phyloP scores from a whole-genome alignment of 2,888 invertebrate genomes.

The Aspidapion aeneum region DNA sequence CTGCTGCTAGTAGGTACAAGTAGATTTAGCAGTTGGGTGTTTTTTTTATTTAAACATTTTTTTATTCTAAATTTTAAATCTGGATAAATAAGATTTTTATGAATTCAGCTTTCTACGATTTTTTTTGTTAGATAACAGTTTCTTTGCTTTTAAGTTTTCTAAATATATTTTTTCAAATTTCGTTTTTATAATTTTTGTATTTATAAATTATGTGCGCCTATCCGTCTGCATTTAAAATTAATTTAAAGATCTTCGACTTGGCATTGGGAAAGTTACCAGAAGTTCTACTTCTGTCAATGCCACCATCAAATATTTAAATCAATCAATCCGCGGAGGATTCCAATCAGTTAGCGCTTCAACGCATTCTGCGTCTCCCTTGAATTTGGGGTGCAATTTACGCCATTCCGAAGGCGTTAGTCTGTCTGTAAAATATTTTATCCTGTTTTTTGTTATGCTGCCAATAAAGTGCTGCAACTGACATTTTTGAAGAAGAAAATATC shows the following conservation, averaged over 20 bases:
- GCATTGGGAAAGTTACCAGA: background rate
- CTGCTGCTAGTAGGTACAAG: too few species aligned
- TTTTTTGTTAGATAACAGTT: too few species aligned
- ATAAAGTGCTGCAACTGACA: background rate
- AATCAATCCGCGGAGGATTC: conserved; percentile 32
- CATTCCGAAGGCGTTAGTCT: background rate
- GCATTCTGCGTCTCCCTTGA: background rate
- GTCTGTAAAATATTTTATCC: background rate
- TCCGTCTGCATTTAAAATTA: background rate
- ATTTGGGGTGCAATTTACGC: background rate
- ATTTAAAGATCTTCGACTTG: background rate
- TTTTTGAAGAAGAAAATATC: background rate
- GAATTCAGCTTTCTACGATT: too few species aligned
- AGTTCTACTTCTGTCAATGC: conserved; percentile 23
- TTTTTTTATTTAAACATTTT: too few species aligned
- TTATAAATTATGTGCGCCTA: too few species aligned
- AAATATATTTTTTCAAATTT: too few species aligned
- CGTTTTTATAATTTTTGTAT: too few species aligned
- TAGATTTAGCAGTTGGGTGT: too few species aligned
- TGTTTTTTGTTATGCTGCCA: background rate
- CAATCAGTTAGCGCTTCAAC: conserved; percentile 32
- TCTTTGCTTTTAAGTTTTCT: too few species aligned
- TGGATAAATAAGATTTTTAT: too few species aligned
- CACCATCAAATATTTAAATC: conserved; percentile 35
- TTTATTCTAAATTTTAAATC: too few species aligned